These are phyloP conservation scores for Tichodroma muraria DNA, from an alignment of 2,113 vertebrate genomes.

Conservation along the genomic window DNA sequence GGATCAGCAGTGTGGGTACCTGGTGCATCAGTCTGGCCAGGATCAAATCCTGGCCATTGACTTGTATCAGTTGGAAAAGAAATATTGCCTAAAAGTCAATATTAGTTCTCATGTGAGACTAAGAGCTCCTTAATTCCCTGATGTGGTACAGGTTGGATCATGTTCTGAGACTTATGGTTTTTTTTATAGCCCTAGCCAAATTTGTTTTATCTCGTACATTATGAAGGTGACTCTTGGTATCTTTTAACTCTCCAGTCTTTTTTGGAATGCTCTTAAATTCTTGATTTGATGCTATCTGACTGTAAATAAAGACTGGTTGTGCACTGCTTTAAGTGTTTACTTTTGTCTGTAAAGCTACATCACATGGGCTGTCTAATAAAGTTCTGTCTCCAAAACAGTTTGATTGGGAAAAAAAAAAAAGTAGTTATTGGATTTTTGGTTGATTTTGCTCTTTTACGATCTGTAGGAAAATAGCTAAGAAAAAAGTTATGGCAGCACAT, in stretches of 20 bases:
- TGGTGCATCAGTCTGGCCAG: neutral
- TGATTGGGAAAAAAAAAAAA: neutral
- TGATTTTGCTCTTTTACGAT: neutral
- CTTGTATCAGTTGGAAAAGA: neutral
- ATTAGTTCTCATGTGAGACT: neutral
- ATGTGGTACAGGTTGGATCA: neutral
- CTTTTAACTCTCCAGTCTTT: neutral
- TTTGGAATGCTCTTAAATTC: neutral
- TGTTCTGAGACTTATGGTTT: neutral
- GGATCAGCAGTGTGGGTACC: neutral
- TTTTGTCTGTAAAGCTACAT: neutral
- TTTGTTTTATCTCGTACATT: neutral
- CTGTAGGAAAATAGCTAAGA: neutral
- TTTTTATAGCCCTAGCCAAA: neutral
- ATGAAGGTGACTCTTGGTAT: neutral
- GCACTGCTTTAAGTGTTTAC: neutral
- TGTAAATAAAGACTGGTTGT: neutral
- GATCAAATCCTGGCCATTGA: neutral
- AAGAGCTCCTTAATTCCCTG: neutral
- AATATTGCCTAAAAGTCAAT: neutral
- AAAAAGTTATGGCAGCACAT: neutral
- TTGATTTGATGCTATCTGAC: neutral
- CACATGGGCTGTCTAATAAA: neutral
- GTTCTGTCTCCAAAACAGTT: neutral
- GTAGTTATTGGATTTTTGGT: neutral